phyloP scores from a whole-genome alignment of 2,888 invertebrate species.

The Melanotus villosus region DNA sequence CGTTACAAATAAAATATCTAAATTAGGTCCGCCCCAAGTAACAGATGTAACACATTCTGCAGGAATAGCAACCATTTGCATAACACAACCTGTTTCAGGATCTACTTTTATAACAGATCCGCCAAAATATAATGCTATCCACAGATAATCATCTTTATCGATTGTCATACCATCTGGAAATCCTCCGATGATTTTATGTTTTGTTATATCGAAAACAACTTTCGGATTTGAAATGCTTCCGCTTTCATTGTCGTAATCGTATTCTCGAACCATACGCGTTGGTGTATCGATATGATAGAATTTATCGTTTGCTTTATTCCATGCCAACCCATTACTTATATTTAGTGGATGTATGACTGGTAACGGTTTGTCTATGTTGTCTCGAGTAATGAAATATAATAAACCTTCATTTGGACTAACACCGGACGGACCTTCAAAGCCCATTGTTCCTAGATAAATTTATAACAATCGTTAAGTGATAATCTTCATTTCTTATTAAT shows the following conservation, averaged over 20 bases:
- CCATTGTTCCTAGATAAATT: slow-evolving; percentile 75
- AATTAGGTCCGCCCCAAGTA: slow-evolving; percentile 75
- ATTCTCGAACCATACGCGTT: slow-evolving; percentile 77
- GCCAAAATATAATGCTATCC: slow-evolving; percentile 80
- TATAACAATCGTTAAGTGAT: too few species aligned
- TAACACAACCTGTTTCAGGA: slow-evolving; percentile 67
- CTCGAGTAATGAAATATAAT: slow-evolving; percentile 72
- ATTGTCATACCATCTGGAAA: slow-evolving; percentile 79
- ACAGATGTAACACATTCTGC: slow-evolving; percentile 74
- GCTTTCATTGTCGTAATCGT: slow-evolving; percentile 76
- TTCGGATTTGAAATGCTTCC: slow-evolving; percentile 68
- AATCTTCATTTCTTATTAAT: too few species aligned
- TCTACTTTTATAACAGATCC: slow-evolving; percentile 74
- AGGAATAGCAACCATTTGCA: slow-evolving; percentile 71
- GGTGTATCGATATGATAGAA: slow-evolving; percentile 87
- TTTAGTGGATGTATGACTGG: slow-evolving; percentile 68
- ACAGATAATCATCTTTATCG: slow-evolving; percentile 82
- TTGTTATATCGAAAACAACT: slow-evolving; percentile 56
- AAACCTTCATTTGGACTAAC: slow-evolving; percentile 72
- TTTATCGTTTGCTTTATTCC: slow-evolving; percentile 78
- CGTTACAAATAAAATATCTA: slow-evolving; percentile 76
- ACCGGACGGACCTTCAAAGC: slow-evolving; percentile 70
- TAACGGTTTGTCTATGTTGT: slow-evolving; percentile 58
- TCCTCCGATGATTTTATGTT: slow-evolving; percentile 43
- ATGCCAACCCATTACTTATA: slow-evolving; percentile 86